Percentiles rank a stretch among this genome's conserved stretches.
Conservation (phyloP, 2,888 invertebrate species). For the Euzetes globulus region DNA sequence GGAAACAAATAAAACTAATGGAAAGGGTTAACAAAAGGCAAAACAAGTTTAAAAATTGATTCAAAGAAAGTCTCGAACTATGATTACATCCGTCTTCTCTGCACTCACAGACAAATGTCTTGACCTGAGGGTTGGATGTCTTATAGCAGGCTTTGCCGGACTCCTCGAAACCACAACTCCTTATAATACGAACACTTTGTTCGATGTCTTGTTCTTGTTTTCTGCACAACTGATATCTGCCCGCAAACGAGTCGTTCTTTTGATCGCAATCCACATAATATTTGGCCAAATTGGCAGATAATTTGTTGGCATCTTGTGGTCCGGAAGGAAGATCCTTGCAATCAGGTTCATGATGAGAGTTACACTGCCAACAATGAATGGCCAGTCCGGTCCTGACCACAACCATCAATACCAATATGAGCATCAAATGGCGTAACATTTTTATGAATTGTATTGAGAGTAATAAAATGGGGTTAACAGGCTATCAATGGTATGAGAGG, state of each 20-base stretch:
- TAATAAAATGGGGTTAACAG: slow-evolving; percentile 13
- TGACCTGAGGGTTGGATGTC: slow-evolving; percentile 12
- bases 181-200: background rate
- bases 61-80: background rate
- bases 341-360: background rate
- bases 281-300: background rate
- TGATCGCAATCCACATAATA: slow-evolving; percentile 19
- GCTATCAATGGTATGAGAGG: background rate
- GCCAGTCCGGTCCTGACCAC: slow-evolving; percentile 22
- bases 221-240: slow-evolving; percentile 17
- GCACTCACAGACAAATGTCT: slow-evolving; percentile 30
- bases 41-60: background rate
- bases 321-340: slow-evolving; percentile 2
- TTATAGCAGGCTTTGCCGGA: background rate
- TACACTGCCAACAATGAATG: slow-evolving; percentile 31
- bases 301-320: background rate
- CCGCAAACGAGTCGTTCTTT: background rate
- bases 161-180: slow-evolving; percentile 17
- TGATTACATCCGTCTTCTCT: slow-evolving; percentile 30
- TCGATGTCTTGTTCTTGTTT: slow-evolving; percentile 28
- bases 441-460: background rate
- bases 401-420: background rate
- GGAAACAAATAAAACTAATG: background rate
- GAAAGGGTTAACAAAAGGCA: background rate
- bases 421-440: background rate